Conservation (phyloP, 1,140 invertebrate genomes). For the Drosophila azteca region DNA sequence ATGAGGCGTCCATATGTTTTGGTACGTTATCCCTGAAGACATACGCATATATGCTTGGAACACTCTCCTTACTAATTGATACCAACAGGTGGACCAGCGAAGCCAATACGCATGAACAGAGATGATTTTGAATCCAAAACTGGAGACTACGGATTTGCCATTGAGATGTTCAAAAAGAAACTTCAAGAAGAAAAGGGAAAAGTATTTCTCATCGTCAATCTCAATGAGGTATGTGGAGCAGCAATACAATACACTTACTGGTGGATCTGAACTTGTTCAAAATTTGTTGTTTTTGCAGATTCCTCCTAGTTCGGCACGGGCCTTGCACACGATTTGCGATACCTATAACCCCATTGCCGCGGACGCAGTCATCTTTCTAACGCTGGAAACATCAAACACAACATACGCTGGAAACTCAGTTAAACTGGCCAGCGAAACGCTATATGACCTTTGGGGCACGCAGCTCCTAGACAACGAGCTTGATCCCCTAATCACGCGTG, state of each 20-base stretch:
- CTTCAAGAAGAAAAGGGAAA: slow-evolving; percentile 52
- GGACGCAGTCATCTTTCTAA: slow-evolving; percentile 72
- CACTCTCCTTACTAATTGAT: not conserved
- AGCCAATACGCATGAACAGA: slow-evolving; percentile 53
- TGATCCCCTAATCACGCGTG: slow-evolving; percentile 70
- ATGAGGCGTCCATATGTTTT: slow-evolving; percentile 62
- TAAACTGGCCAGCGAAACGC: slow-evolving; percentile 45
- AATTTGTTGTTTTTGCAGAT: slow-evolving; percentile 39
- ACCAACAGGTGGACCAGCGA: slow-evolving; percentile 31
- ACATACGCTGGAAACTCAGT: slow-evolving; percentile 5
- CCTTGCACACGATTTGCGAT: slow-evolving; percentile 76
- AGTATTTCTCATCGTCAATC: slow-evolving; percentile 70
- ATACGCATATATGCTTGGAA: too few species aligned
- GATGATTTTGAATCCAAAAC: slow-evolving; percentile 53
- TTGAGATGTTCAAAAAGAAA: slow-evolving; percentile 65
- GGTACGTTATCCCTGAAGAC: slow-evolving; percentile 29
- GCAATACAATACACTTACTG: too few species aligned
- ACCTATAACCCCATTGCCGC: slow-evolving; percentile 58
- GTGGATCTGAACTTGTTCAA: not conserved
- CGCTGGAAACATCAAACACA: slow-evolving; percentile 38
- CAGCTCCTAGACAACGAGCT: slow-evolving; percentile 55
- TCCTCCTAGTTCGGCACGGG: slow-evolving; percentile 57
- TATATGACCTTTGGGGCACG: slow-evolving; percentile 58
- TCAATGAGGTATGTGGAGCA: slow-evolving; percentile 63
- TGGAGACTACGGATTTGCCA: slow-evolving; percentile 67